These are phyloP conservation scores for Ia io DNA, from an alignment of 2,113 vertebrate species.

Conservation along the genomic window DNA sequence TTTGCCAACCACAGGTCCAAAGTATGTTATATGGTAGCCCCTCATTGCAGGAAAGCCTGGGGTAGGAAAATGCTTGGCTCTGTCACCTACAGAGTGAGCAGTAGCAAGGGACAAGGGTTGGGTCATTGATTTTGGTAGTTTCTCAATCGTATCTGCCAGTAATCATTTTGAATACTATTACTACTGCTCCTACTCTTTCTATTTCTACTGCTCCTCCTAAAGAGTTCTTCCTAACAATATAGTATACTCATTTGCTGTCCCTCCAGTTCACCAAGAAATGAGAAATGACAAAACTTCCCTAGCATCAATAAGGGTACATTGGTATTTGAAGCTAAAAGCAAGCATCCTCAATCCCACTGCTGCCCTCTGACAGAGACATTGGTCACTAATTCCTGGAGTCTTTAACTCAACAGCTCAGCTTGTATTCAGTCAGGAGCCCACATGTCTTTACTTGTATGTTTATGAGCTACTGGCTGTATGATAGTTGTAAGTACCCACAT, in stretches of 20 bases:
- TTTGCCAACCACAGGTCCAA: neutral
- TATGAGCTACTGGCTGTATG: conserved; percentile 48
- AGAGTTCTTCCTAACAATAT: neutral
- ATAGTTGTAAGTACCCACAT: conserved; percentile 62
- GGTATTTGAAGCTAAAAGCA: neutral
- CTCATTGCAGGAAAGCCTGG: neutral
- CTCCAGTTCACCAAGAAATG: neutral
- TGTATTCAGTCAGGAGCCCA: conserved; percentile 41
- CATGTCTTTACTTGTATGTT: conserved; percentile 47
- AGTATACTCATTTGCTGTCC: neutral
- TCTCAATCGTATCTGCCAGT: neutral
- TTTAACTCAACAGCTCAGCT: conserved; percentile 29
- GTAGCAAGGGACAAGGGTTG: neutral
- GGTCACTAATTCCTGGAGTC: neutral
- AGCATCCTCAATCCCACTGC: neutral
- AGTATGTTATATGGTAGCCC: neutral
- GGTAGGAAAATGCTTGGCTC: neutral
- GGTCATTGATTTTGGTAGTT: neutral
- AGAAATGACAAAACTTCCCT: neutral
- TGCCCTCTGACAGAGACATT: neutral
- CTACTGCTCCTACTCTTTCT: neutral
- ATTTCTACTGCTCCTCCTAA: neutral
- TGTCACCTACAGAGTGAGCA: neutral
- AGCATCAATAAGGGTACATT: neutral
- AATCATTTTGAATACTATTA: neutral